Conservation (phyloP, 2,797 vertebrate genomes). For the Labroides dimidiatus region DNA sequence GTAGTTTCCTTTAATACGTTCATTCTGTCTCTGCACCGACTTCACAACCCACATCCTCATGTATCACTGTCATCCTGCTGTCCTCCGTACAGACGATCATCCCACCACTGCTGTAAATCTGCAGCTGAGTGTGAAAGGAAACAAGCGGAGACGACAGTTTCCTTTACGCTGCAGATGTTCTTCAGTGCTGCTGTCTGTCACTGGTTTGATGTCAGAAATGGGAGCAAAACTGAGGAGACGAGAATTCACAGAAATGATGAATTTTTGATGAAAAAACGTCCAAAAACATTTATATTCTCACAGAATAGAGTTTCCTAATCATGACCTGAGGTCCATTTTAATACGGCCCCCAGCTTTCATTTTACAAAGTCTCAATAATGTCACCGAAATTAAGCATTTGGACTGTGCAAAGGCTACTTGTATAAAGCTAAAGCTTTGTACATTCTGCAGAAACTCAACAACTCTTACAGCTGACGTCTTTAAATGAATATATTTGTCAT, state of each 20-base stretch:
- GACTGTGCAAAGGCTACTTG: no score
- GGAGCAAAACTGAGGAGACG: background rate
- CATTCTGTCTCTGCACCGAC: conserved; percentile 15
- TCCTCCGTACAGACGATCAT: conserved; percentile 37
- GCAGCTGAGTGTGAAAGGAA: conserved; percentile 49
- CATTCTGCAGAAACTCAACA: no score
- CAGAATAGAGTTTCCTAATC: no score
- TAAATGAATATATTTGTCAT: no score
- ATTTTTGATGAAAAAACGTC: no score
- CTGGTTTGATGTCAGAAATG: background rate
- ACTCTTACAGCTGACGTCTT: no score
- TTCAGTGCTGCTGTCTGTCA: conserved; percentile 10
- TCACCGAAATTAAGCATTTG: no score
- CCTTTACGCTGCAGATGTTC: conserved; percentile 55
- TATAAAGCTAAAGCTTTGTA: no score
- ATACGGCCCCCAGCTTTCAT: no score
- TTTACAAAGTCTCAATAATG: no score
- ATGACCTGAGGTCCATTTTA: no score
- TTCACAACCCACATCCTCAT: conserved; percentile 41
- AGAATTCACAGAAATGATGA: background rate
- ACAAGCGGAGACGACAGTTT: conserved; percentile 51
- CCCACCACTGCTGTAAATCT: conserved; percentile 70
- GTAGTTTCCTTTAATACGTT: conserved; percentile 2
- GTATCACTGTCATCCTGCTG: conserved; percentile 50
- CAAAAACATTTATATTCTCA: no score